Percentiles rank a stretch among this genome's conserved stretches.
Conservation (phyloP, 2,797 vertebrate species). For the Apodemus agrarius region DNA sequence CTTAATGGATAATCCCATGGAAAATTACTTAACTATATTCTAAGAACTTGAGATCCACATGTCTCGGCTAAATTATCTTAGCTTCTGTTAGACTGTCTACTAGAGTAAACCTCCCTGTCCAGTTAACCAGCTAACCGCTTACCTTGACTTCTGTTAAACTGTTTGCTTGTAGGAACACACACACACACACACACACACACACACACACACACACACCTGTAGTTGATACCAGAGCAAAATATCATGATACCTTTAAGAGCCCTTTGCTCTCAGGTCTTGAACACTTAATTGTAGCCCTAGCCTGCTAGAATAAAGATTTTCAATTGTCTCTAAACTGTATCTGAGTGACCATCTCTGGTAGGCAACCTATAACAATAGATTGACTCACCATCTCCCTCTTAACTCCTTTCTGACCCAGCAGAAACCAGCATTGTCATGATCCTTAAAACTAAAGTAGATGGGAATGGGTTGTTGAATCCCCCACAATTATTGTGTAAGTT, state of each 20-base stretch:
- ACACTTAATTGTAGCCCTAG: background rate
- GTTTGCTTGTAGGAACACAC: background rate
- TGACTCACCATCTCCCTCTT: conserved; percentile 18
- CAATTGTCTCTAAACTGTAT: background rate
- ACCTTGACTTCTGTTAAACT: background rate
- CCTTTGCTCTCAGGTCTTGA: background rate
- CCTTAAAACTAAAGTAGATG: conserved; percentile 50
- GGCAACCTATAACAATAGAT: background rate
- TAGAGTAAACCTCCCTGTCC: background rate
- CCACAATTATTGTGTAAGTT: no score
- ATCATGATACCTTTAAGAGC: background rate
- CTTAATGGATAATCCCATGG: background rate
- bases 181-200: background rate
- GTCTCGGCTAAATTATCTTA: background rate
- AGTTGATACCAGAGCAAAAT: background rate
- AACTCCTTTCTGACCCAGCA: conserved; percentile 32
- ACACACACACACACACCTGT: background rate
- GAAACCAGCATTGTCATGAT: background rate
- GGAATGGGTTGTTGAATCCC: no score
- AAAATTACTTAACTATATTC: background rate
- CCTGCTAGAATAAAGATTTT: background rate
- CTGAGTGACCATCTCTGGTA: background rate
- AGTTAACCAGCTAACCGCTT: background rate
- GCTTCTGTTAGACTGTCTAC: background rate
- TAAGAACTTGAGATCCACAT: background rate